Base-by-base conservation (phyloP, 2,797 vertebrate genomes). In the Acanthurus leucopareius region DNA sequence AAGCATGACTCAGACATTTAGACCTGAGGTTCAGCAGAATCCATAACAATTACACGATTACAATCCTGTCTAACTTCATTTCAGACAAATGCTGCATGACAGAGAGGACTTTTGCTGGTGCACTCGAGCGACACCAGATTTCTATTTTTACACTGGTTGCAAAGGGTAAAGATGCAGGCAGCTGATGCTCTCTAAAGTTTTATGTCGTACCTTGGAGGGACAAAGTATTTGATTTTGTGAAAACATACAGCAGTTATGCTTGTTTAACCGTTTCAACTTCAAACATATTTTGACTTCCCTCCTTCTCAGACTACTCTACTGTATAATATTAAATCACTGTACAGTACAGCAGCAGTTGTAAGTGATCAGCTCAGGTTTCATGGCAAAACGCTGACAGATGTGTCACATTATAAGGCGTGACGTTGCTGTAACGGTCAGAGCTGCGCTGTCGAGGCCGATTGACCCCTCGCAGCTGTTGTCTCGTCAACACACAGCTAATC, bases 391-490 rank as follows among this genome's bases (percentile, higher is more conserved):
- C 86, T 85, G 91, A 93, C 92, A 92, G 92, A 94, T 93, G 93
- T 92, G 88, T 82, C 77, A 77, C 42, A 81, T 92, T 90, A 84
- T 82, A 75, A 86, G 84, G 87, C 73, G 86, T 88, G 92, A 92
- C 81, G 53, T 64, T 72, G 63, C 35, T 25, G 68, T 69, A 63
- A 28, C 54, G 5, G 63, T 71, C 56, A 53, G 72, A 44, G 70
- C 77, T 69, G 73, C 86, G 62, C 73, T n/a, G 62, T 61, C 3
- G 61, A 64, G 81, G 61, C 79, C 48, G 13, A 35, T 19, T 84
- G 87, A 88, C 90, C 84, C 44, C 63, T 75, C 48, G 79, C 92
- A 94, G 93, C 93, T 94, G 91, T 85, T 84, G 90, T 86, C 82
- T 89, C 69, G 44, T 89, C 88, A 83, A 77, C 91, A 74, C 84